Base-by-base conservation (phyloP, 2,888 invertebrate species). In the Drosophila tripunctata region DNA sequence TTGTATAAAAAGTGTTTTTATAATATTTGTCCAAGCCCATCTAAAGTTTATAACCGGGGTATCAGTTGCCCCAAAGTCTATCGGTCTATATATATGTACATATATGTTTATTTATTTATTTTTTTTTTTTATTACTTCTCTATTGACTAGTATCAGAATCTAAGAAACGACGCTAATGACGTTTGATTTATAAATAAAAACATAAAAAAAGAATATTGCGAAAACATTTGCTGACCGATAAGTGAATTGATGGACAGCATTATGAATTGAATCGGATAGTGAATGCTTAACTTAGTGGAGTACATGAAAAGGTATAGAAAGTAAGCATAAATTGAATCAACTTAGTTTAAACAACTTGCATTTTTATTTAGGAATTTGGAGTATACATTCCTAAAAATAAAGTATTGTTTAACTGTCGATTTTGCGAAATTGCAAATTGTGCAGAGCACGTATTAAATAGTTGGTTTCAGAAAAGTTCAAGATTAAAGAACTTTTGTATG, bases 151-250 rank as follows among this genome's bases (percentile, higher is more conserved):
- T 48, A 68, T 68, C 67, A 57, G 54, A 31, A 50, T 30, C 30
- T n/a, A 24, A 15, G 24, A 44, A 14, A 22, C 36, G 27, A 24
- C 15, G 19, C n/a, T 38, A 47, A 58, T 70, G 65, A 65, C 58
- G 58, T 38, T 55, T 44, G 22, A 45, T 36, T 71, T 58, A 65
- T 47, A 69, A 69, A 27, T 27, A 27, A 27, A 27, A 10, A n/a
- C n/a, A 69, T 70, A 67, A 31, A 36, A 50, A 21, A 6, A 43
- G 36, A 36, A 43, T 4, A 45, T 1, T 38, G 36, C 48, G n/a
- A n/a, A n/a, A 61, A 33, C 21, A 17, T 33, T 41, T 15, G 44
- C 50, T 63, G 19, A 63, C 27, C 57, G 71, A 57, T 57, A 70
- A 70, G 51, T 33, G 14, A 21, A 10, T 27, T 31, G 38, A 31